phyloP scores from a whole-genome alignment of 1,140 invertebrate species.

The Diuraphis noxia region DNA sequence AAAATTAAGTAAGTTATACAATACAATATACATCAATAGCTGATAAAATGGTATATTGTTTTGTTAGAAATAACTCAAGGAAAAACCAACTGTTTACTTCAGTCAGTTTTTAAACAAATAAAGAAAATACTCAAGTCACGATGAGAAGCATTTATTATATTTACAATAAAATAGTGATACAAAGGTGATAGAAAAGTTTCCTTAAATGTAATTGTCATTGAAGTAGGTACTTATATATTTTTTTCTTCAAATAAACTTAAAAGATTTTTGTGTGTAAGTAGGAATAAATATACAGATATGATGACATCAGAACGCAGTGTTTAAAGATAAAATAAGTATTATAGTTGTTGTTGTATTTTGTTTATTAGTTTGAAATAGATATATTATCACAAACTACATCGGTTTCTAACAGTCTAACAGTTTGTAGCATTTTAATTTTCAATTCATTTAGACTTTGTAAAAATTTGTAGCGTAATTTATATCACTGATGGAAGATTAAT shows the following conservation, averaged over 20 bases:
- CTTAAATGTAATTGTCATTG: background rate
- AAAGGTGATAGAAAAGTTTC: background rate
- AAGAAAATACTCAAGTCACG: background rate
- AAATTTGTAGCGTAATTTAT: background rate
- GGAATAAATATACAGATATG: background rate
- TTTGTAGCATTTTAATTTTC: background rate
- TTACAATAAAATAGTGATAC: background rate
- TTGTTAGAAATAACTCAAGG: background rate
- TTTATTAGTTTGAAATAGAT: background rate
- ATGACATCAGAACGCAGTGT: background rate
- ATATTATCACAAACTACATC: background rate
- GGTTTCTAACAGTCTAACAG: background rate
- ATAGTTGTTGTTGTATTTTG: background rate
- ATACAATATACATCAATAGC: background rate
- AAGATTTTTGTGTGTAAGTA: background rate
- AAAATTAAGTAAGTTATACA: background rate
- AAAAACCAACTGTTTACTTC: background rate
- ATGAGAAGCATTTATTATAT: background rate
- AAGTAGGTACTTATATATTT: background rate
- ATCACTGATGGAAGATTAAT: too few relatives aligned
- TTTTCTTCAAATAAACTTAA: background rate
- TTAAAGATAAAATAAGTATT: background rate
- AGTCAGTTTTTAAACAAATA: background rate
- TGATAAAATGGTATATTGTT: background rate
- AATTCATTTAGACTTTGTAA: background rate